phyloP scores from a whole-genome alignment of 2,888 invertebrate genomes.

The Barypeithes pellucidus region DNA sequence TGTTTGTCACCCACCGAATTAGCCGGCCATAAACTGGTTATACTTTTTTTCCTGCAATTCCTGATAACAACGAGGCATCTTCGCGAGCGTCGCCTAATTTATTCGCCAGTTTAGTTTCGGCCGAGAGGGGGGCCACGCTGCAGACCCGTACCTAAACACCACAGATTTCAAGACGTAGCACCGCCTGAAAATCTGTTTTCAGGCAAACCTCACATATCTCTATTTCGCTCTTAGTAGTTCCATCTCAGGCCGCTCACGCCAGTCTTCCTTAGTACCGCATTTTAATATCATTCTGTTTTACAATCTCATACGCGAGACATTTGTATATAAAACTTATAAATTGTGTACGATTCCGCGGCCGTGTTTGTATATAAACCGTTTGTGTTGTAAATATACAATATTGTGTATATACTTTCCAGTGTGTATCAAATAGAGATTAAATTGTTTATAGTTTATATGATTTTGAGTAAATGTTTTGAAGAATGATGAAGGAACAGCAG shows the following conservation, averaged over 20 bases:
- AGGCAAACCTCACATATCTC: conserved; percentile 22
- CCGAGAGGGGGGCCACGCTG: conserved; percentile 12
- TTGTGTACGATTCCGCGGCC: conserved; percentile 67
- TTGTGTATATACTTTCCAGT: conserved; percentile 67
- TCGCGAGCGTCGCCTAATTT: neutral
- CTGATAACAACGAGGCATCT: neutral
- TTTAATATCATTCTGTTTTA: conserved; percentile 66
- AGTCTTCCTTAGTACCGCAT: conserved; percentile 47
- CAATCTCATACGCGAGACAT: conserved; percentile 60
- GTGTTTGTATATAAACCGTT: conserved; percentile 67
- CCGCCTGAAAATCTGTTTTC: conserved; percentile 24
- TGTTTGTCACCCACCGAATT: neutral
- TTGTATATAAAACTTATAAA: conserved; percentile 70
- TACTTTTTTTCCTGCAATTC: neutral
- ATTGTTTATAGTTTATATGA: conserved; percentile 67
- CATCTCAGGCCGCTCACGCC: conserved; percentile 40
- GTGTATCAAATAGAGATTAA: conserved; percentile 70
- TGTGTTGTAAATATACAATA: conserved; percentile 65
- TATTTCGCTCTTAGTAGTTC: conserved; percentile 39
- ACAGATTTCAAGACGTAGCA: conserved; percentile 21
- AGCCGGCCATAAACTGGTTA: neutral
- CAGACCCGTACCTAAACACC: conserved; percentile 12
- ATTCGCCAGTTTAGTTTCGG: conserved; percentile 6
- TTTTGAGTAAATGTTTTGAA: conserved; percentile 68
- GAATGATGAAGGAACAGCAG: conserved; percentile 70